Conservation (phyloP, 2,797 vertebrate genomes). For the Xenentodon cancila region DNA sequence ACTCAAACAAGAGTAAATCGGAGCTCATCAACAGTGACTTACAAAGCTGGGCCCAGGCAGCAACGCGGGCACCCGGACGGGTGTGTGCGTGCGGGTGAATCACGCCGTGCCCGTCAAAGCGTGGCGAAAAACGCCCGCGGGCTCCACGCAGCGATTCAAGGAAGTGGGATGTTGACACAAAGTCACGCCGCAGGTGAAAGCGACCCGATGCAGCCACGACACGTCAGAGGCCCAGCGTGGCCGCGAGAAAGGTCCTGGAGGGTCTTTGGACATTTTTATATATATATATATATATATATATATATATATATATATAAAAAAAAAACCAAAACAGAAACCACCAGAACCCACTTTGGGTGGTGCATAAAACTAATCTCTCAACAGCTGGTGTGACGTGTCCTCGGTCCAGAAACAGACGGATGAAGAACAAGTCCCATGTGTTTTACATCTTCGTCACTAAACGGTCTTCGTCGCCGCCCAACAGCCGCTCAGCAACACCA, state of each 20-base stretch:
- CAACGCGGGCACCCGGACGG: conserved; percentile 65
- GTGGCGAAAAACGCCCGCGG: conserved; percentile 57
- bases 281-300: too few species aligned
- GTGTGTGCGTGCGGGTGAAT: conserved; percentile 60
- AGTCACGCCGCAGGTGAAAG: conserved; percentile 31
- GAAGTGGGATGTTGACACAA: conserved; percentile 43
- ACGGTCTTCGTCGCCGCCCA: too few species aligned
- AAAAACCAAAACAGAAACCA: too few species aligned
- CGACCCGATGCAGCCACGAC: conserved; percentile 44
- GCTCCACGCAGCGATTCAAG: conserved; percentile 46
- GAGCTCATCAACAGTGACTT: conserved; percentile 73
- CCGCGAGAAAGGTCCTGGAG: conserved; percentile 6
- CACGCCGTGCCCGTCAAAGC: conserved; percentile 64
- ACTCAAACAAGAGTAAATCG: conserved; percentile 79
- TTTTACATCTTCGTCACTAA: too few species aligned
- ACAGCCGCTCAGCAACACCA: too few species aligned
- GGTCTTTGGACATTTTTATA: conserved; percentile 36
- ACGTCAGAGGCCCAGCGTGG: conserved; percentile 9
- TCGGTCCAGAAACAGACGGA: too few species aligned
- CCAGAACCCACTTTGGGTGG: too few species aligned
- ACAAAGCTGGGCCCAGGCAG: conserved; percentile 71
- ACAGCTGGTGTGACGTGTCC: too few species aligned
- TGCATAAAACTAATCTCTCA: too few species aligned
- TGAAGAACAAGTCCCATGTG: too few species aligned
- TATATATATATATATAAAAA: too few species aligned